Base-by-base conservation (phyloP, 2,113 vertebrate genomes). In the Natator depressus region DNA sequence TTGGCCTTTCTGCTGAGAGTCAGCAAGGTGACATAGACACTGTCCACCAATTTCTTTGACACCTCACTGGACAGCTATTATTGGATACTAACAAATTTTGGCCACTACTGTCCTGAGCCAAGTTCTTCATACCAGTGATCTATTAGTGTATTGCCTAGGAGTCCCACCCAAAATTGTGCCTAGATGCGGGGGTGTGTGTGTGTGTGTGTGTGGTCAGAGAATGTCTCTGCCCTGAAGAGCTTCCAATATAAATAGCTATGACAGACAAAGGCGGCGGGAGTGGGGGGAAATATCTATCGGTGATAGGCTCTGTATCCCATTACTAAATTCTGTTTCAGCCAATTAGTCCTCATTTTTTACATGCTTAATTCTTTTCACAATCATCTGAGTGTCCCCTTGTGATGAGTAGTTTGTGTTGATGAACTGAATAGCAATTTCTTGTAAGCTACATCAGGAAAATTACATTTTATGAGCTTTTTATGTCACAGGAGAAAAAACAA, bases 211-310 rank as follows among this genome's bases (percentile, higher is more conserved):
- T 47, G 87, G 0, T 10, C 80, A 85, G 91, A 82, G 62, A 65
- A 65, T 20, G 38, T 27, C 42, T 76, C 42, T 27, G 42, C 42
- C 75, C 38, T 76, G 42, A 80, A 84, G 88, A 69, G 85, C 47
- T 92, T 89, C 51, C 3, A 49, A 5, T 46, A 46, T 50, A 94
- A 95, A 88, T 91, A 94, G 84, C 95, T 91, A 87, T 46, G 24
- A 78, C 13, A 27, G 11, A 42, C 20, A 11, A 75, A 75, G 72
- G 57, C 5, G 57, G 51, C 3, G 17, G 6, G 2, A 17, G n/a
- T 17, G 4, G 65, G 22, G n/a, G n/a, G 65, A 38, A 62, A 76
- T 47, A 27, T 27, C 75, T 76, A 78, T 38, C 42, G 11, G 72
- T 3, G 10, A 42, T 75, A 42, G 24, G 42, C 24, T 46, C 25